Base-by-base conservation (phyloP, 1,140 invertebrate genomes). In the Tribolium madens region DNA sequence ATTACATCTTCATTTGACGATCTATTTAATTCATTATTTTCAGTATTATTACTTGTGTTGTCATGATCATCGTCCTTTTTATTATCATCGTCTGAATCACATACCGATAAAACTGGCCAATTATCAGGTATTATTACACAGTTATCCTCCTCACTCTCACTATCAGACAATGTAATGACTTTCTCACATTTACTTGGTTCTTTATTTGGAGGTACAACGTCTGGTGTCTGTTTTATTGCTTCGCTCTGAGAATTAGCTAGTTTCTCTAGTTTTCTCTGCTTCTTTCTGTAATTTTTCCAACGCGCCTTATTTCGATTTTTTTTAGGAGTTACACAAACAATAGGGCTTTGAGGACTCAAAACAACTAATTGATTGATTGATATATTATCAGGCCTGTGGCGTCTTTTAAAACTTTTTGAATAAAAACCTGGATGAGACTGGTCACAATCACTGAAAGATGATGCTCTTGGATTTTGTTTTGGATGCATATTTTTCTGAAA, bases 1-100 rank as follows among this genome's bases (percentile, higher is more conserved):
- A 82, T 77, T 15, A 82, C 81, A 68, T 82, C 81, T 71, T 82
- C 78, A 53, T 9, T 68, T 75, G 74, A 68, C 7, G 50, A 42
- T 50, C 64, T 42, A 4, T 46, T 47, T 15, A 69, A 7, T 21
- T 1, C 18, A 2, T 21, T 21, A 36, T 47, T 71, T 48, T 71
- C 69, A 17, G 0, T 12, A 69, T 10, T 69, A 26, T 26, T n/a
- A n/a, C n/a, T n/a, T n/a, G n/a, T n/a, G 48, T 18, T 73, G 3
- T 75, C 72, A n/a, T n/a, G n/a, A n/a, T 60, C 21, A 3, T 1
- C 21, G 31, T 21, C 73, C 10, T 14, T 47, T n/a, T 57, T 36
- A 42, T 50, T 53, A 15, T 78, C 77, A 33, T 73, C 50, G 3
- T 64, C 57, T 33, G 57, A 64, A 6, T 64, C 57, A 31, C 10